phyloP scores from a whole-genome alignment of 2,797 vertebrate species.

The Leptatherina wallacei region DNA sequence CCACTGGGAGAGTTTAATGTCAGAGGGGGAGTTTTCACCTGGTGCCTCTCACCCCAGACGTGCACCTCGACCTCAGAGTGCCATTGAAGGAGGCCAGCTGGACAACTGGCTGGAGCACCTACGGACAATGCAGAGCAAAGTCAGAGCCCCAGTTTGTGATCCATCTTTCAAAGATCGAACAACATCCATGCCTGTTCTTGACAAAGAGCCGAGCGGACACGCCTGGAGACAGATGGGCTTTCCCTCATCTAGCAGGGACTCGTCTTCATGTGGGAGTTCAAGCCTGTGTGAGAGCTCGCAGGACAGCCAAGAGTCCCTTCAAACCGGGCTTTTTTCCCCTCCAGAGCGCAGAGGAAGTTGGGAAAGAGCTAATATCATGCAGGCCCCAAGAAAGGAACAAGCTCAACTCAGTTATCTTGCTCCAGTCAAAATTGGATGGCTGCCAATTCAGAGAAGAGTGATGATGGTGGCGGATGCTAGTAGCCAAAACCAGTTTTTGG shows the following conservation, averaged over 20 bases:
- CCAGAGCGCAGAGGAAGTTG: constrained; percentile 53
- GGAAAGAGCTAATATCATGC: constrained; percentile 73
- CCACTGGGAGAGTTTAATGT: constrained; percentile 67
- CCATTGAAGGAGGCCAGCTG: constrained; percentile 74
- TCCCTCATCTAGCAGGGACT: constrained; percentile 45
- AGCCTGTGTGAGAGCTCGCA: constrained; percentile 53
- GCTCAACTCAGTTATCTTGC: constrained; percentile 69
- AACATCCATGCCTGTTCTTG: constrained; percentile 54
- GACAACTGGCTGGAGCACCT: constrained; percentile 77
- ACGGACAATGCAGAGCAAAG: constrained; percentile 56
- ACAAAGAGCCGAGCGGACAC: constrained; percentile 24
- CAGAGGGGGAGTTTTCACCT: constrained; percentile 48
- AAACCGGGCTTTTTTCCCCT: constrained; percentile 23
- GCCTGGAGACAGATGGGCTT: constrained; percentile 23
- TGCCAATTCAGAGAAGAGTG: constrained; percentile 79
- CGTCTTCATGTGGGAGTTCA: constrained; percentile 58
- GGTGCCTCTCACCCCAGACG: constrained; percentile 24
- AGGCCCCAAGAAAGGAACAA: constrained; percentile 67
- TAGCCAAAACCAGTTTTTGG: constrained; percentile 34
- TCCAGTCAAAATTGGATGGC: constrained; percentile 81
- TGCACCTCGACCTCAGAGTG: constrained; percentile 75
- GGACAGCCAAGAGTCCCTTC: constrained; percentile 75
- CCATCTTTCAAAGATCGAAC: constrained; percentile 51
- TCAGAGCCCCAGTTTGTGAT: constrained; percentile 9
- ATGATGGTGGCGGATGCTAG: constrained; percentile 39